phyloP scores from a whole-genome alignment of 1,140 invertebrate genomes.

The Eriosoma lanigerum region DNA sequence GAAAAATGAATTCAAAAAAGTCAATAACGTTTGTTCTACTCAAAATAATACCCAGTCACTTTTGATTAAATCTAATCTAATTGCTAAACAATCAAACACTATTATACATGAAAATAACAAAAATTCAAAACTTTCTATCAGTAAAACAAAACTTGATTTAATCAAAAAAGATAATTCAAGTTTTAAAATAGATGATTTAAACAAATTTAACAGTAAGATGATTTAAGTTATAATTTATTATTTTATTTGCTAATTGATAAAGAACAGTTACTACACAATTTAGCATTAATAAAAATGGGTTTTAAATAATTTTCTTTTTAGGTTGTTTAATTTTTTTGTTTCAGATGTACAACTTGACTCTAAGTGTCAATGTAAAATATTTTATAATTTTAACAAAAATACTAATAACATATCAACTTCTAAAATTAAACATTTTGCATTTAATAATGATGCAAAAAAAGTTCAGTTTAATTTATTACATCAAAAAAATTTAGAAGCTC shows the following conservation, averaged over 20 bases:
- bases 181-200: background rate
- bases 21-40: background rate
- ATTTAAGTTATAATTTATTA: background rate
- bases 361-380: conserved; percentile 28
- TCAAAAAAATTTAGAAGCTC: conserved; percentile 17
- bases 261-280: conserved; percentile 49
- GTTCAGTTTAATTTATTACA: background rate
- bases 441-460: conserved; percentile 12
- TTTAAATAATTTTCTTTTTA: conserved; percentile 43
- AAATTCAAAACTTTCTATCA: background rate
- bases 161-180: background rate
- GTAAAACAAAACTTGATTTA: background rate
- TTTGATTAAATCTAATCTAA: background rate
- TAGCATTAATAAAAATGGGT: background rate
- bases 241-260: conserved; percentile 25
- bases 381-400: background rate
- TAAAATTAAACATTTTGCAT: conserved; percentile 34
- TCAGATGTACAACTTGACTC: background rate
- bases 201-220: conserved; percentile 1
- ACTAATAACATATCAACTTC: conserved; percentile 8
- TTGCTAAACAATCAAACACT: background rate
- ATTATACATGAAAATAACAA: background rate
- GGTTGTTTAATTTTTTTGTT: conserved; percentile 46
- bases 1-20: background rate
- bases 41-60: background rate